Base-by-base conservation (phyloP, 2,113 vertebrate genomes). In the Chloebia gouldiae region DNA sequence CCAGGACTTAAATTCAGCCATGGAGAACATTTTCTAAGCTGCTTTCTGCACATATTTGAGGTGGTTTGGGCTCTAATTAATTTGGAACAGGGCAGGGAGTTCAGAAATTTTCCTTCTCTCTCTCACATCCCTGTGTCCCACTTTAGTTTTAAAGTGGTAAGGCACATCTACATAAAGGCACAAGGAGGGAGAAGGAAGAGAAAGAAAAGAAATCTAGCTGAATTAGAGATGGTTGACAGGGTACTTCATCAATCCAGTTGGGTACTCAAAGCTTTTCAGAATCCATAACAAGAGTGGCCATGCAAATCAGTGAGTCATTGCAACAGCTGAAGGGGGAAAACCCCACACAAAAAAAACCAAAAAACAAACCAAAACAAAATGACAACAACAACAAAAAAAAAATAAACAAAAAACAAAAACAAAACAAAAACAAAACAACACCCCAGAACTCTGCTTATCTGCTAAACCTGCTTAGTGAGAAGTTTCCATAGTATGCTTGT, bases 101-200 rank as follows among this genome's bases (percentile, higher is more conserved):
- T 93, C 65, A 57, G 45, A 92, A 78, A 92, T 92, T 64, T 89
- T 85, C 66, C 57, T 89, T 69, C 65, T 92, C 65, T 88, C 71
- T 69, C 85, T 81, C 71, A 59, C 28, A 83, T 88, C 45, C 42
- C 30, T 31, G 87, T 88, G 95, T 94, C 95, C 95, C 88, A 96
- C 79, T 97, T 97, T 95, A 90, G 57, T 93, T 93, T 97, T 96
- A 96, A 97, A 96, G 90, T 37, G 90, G 79, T 54, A 95, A 90
- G 25, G 44, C 45, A n/a, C 65, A 35, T 70, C 79, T 91, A 88
- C 68, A 90, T 82, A n/a, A 63, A 95, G 68, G 59, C 50, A 69
- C 25, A 23, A 39, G 39, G 14, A 69, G 7, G 56, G 45, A 45
- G 37, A 81, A 79, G 20, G 16, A 37, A 86, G n/a, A 75, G 27